Percentiles rank a stretch among this genome's conserved stretches.
phyloP scores from a whole-genome alignment of 2,797 vertebrate genomes.

The Microctenopoma steveboyesi region DNA sequence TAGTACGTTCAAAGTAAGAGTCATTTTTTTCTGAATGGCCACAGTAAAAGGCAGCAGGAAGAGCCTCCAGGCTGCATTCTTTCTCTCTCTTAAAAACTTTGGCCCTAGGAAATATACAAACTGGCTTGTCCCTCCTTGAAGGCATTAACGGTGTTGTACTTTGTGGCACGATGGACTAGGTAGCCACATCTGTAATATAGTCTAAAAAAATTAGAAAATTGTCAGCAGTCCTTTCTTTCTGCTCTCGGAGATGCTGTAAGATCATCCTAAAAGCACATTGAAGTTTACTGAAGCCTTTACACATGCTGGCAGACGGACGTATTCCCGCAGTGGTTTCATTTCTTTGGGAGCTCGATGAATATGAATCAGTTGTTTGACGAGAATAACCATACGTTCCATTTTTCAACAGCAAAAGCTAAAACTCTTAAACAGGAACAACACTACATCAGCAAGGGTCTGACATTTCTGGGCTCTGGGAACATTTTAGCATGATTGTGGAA shows the following conservation, averaged over 20 bases:
- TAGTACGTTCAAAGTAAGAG: too few species aligned
- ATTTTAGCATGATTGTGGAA: conserved; percentile 32
- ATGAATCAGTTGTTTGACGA: too few species aligned
- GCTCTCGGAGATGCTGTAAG: neutral
- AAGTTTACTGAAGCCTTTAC: conserved; percentile 1
- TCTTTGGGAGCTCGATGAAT: neutral
- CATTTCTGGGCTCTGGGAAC: conserved; percentile 27
- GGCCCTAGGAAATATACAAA: neutral
- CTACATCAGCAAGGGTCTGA: conserved; percentile 4
- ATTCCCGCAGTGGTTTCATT: neutral
- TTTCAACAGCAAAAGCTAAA: neutral
- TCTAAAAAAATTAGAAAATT: neutral
- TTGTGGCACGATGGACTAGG: neutral
- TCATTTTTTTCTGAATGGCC: neutral
- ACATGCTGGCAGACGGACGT: neutral
- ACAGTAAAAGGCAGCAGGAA: neutral
- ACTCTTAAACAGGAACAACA: neutral
- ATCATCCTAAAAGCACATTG: neutral
- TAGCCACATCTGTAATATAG: neutral
- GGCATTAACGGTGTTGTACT: neutral
- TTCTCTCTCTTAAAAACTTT: neutral
- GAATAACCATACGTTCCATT: neutral
- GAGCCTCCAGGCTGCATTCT: neutral
- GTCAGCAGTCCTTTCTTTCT: neutral
- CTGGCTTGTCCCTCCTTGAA: neutral